Conservation (phyloP, 2,113 vertebrate species). For the Muntiacus reevesi region DNA sequence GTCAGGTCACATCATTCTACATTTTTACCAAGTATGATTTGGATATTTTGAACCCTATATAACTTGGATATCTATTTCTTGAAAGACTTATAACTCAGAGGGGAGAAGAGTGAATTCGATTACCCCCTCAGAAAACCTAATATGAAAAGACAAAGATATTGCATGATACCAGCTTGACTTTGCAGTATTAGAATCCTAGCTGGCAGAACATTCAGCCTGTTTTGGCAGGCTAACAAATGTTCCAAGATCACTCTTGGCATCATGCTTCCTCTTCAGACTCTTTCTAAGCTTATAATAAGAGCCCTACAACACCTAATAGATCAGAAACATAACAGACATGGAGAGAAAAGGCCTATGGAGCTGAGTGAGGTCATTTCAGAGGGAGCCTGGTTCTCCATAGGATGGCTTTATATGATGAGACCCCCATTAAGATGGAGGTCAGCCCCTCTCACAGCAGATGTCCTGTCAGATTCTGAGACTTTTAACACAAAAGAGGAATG, state of each 20-base stretch:
- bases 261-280: background rate
- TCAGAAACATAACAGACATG: background rate
- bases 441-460: background rate
- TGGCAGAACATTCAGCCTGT: background rate
- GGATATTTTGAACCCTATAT: background rate
- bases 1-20: background rate
- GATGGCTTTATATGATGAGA: background rate
- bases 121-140: background rate
- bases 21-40: background rate
- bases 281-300: background rate
- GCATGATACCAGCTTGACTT: background rate
- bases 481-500: background rate
- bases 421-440: background rate
- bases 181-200: background rate
- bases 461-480: background rate
- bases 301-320: background rate
- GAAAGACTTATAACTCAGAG: background rate
- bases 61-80: background rate
- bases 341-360: background rate
- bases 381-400: background rate
- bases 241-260: background rate
- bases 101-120: background rate
- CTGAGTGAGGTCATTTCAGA: background rate
- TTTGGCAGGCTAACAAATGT: background rate
- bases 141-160: background rate